Evolutionary conservation across 2,888 invertebrate genomes (phyloP).

Genomic region (Podabrus alpinus): DNA sequence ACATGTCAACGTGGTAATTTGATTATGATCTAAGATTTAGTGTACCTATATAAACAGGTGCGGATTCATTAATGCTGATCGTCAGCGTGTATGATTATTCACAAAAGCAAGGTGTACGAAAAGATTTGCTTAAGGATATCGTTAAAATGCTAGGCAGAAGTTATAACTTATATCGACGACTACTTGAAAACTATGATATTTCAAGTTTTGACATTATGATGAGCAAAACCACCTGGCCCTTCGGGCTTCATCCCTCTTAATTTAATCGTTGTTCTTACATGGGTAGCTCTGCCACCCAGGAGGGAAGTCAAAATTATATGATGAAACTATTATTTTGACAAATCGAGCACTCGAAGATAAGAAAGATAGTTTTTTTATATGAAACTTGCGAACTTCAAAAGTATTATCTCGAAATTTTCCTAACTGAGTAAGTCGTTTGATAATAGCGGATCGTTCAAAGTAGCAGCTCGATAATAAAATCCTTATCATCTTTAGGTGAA

Average conservation of each 20-base stretch:
- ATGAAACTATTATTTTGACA: too few species aligned
- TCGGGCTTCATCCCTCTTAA: slow-evolving; percentile 2
- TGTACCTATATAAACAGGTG: neutral
- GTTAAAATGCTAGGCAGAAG: neutral
- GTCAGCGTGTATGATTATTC: slow-evolving; percentile 6
- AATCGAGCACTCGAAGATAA: neutral
- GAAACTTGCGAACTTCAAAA: too few species aligned
- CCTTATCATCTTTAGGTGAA: neutral
- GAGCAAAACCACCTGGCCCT: slow-evolving; percentile 6
- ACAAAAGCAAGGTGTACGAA: slow-evolving; percentile 5
- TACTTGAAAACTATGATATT: slow-evolving; percentile 11
- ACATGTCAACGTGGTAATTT: neutral
- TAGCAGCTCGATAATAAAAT: neutral
- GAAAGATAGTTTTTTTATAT: too few species aligned
- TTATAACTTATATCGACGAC: slow-evolving; percentile 3
- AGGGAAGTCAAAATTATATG: neutral
- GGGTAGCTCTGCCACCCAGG: neutral
- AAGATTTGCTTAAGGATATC: slow-evolving; percentile 6
- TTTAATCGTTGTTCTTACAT: neutral
- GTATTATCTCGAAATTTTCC: too few species aligned
- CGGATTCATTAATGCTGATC: neutral
- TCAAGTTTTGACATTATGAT: slow-evolving; percentile 1
- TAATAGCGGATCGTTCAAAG: neutral
- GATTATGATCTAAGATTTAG: neutral
- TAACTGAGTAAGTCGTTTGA: neutral